A percentile compares a stretch with the other conserved stretches of the same genome.
phyloP scores from a whole-genome alignment of 2,888 invertebrate species.

The Podotricha telesiphe region DNA sequence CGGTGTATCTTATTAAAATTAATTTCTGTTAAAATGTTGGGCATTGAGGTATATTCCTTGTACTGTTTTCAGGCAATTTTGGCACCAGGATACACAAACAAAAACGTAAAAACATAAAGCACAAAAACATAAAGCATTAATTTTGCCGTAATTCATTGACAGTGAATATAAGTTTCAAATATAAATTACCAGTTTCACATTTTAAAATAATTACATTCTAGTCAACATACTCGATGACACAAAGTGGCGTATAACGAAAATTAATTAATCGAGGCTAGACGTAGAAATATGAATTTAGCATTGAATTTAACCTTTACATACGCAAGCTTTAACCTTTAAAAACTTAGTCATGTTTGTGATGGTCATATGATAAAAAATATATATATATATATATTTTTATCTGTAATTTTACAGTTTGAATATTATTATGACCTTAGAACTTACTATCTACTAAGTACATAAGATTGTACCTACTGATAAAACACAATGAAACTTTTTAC shows the following conservation, averaged over 20 bases:
- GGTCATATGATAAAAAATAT: not conserved
- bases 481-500: too few species aligned
- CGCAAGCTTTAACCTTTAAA: conserved; percentile 12
- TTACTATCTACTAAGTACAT: not conserved
- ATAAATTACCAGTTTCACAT: not conserved
- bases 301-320: conserved; percentile 5
- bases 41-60: too few species aligned
- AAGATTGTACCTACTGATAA: too few species aligned
- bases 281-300: conserved; percentile 5
- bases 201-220: not conserved
- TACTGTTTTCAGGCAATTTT: too few species aligned
- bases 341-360: not conserved
- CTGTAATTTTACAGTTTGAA: not conserved
- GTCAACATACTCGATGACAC: not conserved
- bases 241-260: not conserved
- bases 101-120: too few species aligned
- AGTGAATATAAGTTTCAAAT: not conserved
- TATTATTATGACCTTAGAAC: not conserved
- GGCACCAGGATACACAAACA: too few species aligned
- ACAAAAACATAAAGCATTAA: too few species aligned
- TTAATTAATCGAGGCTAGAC: conserved; percentile 6
- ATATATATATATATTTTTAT: not conserved
- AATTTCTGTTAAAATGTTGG: too few species aligned
- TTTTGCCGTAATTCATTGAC: not conserved
- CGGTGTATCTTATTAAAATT: too few species aligned